Percentiles rank a stretch among this genome's conserved stretches.
phyloP scores from a whole-genome alignment of 2,797 vertebrate genomes.

The Spinus pinus region DNA sequence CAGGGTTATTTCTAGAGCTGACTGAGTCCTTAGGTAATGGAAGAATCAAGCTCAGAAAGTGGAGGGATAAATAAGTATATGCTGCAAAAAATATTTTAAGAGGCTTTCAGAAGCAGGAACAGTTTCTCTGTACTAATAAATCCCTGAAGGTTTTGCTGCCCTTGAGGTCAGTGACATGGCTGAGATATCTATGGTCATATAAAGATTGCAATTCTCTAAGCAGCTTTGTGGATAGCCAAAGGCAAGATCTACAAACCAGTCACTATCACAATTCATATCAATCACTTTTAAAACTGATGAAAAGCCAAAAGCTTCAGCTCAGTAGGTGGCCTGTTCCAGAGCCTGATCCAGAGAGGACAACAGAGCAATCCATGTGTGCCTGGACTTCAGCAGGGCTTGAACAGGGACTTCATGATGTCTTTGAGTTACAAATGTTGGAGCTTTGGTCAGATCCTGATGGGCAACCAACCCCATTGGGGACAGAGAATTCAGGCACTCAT shows the following conservation, averaged over 20 bases:
- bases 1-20: neutral
- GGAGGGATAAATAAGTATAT: neutral
- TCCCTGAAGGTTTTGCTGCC: neutral
- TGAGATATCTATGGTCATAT: neutral
- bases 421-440: neutral
- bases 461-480: rapidly evolving
- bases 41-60: neutral
- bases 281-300: neutral
- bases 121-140: neutral
- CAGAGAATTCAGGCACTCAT: neutral
- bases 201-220: neutral
- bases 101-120: neutral
- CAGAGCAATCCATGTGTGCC: neutral
- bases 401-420: neutral
- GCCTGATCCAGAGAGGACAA: neutral
- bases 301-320: neutral
- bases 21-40: neutral
- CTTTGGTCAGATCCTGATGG: neutral
- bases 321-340: neutral
- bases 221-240: neutral
- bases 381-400: rapidly evolving
- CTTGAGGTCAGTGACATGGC: neutral
- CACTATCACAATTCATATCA: neutral
- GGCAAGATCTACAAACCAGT: neutral
- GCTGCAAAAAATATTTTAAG: neutral